Percentiles rank a stretch among this genome's conserved stretches.
These are phyloP conservation scores for Porites divaricata DNA, from an alignment of 92 coral and sea anemone species.

Conservation along the genomic window DNA sequence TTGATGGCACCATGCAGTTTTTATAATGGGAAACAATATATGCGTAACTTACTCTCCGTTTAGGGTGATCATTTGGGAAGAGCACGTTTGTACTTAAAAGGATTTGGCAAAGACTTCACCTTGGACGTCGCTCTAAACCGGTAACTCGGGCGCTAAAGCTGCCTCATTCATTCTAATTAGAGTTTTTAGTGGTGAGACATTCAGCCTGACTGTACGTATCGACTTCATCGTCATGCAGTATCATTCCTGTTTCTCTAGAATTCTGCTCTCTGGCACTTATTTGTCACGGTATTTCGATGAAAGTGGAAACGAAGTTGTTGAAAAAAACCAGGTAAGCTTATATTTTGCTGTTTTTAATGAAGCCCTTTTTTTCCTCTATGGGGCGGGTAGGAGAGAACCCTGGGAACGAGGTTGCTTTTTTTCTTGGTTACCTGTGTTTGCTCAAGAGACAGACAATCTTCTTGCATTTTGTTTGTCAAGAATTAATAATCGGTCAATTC, in stretches of 20 bases:
- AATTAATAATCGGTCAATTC: not conserved
- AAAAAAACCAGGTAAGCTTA: conserved; percentile 26
- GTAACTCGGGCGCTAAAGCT: conserved; percentile 27
- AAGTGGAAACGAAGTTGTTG: conserved; percentile 31
- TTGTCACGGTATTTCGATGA: conserved; percentile 41
- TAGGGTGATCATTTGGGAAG: conserved; percentile 64
- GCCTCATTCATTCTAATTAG: not conserved
- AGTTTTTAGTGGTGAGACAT: conserved; percentile 17
- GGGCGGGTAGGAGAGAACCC: too few relatives aligned
- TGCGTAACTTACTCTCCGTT: not conserved
- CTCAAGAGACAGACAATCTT: not conserved
- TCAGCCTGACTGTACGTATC: not conserved
- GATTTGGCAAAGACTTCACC: conserved; percentile 59
- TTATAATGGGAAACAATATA: not conserved
- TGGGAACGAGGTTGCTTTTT: too few relatives aligned
- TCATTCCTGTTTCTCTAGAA: conserved; percentile 14
- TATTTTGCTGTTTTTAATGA: not conserved
- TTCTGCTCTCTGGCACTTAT: conserved; percentile 40
- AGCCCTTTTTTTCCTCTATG: too few relatives aligned
- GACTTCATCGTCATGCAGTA: not conserved
- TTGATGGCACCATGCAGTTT: not conserved
- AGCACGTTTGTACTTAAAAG: conserved; percentile 53
- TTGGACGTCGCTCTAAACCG: conserved; percentile 69
- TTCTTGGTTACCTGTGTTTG: conserved; percentile 9
- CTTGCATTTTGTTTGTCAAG: not conserved